Evolutionary conservation across 2,888 invertebrate species (phyloP).

Genomic region (Dryadula phaetusa): DNA sequence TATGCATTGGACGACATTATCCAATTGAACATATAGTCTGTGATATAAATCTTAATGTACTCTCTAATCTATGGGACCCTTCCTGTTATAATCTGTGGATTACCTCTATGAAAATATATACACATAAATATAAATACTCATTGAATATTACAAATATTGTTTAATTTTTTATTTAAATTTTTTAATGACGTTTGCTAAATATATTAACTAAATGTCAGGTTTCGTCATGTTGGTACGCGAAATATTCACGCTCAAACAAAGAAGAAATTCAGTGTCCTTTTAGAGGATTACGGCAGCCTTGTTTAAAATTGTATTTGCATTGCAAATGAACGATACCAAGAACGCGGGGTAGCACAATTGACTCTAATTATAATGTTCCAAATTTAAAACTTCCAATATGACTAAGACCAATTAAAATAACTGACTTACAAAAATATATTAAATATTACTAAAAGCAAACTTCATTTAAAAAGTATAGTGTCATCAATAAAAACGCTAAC

Average conservation of each 20-base stretch:
- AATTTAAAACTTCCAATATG: slow-evolving; percentile 11
- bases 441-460: too few species aligned
- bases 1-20: slow-evolving; percentile 50
- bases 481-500: slow-evolving; percentile 9
- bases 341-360: slow-evolving; percentile 15
- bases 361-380: slow-evolving; percentile 21
- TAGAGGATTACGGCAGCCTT: slow-evolving; percentile 16
- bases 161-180: background rate
- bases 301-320: slow-evolving; percentile 15
- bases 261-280: slow-evolving; percentile 10
- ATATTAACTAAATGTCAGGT: background rate
- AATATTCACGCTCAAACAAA: background rate
- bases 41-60: slow-evolving; percentile 55
- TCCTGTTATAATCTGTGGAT: slow-evolving; percentile 31
- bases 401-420: slow-evolving; percentile 5
- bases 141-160: too few species aligned
- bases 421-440: background rate
- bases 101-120: background rate
- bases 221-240: background rate
- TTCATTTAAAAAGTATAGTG: background rate
- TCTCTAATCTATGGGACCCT: slow-evolving; percentile 41
- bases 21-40: slow-evolving; percentile 49
- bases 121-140: background rate
- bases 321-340: slow-evolving; percentile 16
- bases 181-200: background rate